Evolutionary conservation across 2,888 invertebrate genomes (phyloP), one percentile per base, ranked within the genome.

Genomic region (Nemoura dubitans): DNA sequence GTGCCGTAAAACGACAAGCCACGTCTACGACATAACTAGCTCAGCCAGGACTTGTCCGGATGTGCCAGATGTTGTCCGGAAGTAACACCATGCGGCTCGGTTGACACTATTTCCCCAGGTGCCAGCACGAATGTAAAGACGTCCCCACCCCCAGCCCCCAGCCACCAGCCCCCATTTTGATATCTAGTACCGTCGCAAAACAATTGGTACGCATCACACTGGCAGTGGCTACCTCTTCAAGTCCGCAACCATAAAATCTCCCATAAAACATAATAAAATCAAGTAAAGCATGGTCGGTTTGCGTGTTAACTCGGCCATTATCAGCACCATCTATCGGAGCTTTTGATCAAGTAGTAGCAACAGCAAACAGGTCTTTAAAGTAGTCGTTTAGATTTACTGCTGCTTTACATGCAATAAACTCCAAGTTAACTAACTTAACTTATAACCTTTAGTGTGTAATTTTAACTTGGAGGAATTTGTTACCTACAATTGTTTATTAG

Each of bases 351-450:
- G 59, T 59, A 59, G 59, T 59, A 59, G 59, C 21, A 59, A 59
- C 59, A 59, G 59, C 59, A 59, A 59, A 59, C 59, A 59, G 59
- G 59, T 59, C 59, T 59, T 59, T 59, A 59, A 59, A 59, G 59
- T 59, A 59, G 59, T 59, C 59, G 59, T 59, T 59, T 59, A 59
- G 59, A 59, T 59, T 59, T 59, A 59, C 59, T 10, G 59, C 59
- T 59, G 59, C 59, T 59, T 59, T 59, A 21, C 59, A 59, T 59
- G 59, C 59, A 59, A 59, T 59, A 59, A 59, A 59, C 59, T 59
- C 59, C 21, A 21, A 21, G 59, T 59, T 59, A 59, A 59, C 59
- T 59, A 59, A 59, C 59, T 59, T 59, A 21, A 59, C 59, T 59
- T 59, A 59, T 59, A 59, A 59, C 59, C 59, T 59, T 59, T 59